Evolutionary conservation across 2,797 vertebrate genomes (phyloP).

Genomic region (Eurystomus glaucurus): DNA sequence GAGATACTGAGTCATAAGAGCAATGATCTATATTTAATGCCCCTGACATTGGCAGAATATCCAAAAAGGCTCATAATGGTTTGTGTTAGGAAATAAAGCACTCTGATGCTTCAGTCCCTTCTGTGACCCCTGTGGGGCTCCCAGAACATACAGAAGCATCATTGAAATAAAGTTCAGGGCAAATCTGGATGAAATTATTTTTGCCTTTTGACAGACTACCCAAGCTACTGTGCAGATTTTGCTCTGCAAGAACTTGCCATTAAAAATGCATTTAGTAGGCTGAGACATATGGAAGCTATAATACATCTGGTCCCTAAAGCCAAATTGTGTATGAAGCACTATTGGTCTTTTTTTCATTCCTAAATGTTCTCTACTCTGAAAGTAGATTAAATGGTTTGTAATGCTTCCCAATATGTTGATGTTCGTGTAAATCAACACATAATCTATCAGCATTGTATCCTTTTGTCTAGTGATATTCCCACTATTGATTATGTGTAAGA

Average conservation of each 20-base stretch:
- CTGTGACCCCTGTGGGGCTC: not conserved
- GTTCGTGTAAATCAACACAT: conserved; percentile 63
- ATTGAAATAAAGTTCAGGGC: not conserved
- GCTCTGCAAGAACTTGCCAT: conserved; percentile 70
- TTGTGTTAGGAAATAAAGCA: not conserved
- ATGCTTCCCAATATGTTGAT: conserved; percentile 60
- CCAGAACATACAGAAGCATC: not conserved
- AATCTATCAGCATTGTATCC: conserved; percentile 47
- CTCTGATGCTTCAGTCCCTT: not conserved
- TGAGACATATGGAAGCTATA: conserved; percentile 77
- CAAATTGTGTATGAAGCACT: conserved; percentile 61
- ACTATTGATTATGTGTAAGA: not conserved
- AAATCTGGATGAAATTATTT: conserved; percentile 24
- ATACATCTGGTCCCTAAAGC: conserved; percentile 72
- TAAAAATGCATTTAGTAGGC: conserved; percentile 76
- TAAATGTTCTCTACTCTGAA: conserved; percentile 58
- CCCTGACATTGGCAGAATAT: not conserved
- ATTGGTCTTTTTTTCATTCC: conserved; percentile 57
- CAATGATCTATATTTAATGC: not conserved
- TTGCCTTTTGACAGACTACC: conserved; percentile 57
- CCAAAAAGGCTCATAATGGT: not conserved
- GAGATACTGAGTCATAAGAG: not conserved
- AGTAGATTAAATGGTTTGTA: conserved; percentile 67
- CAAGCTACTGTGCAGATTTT: conserved; percentile 59
- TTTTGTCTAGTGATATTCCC: conserved; percentile 23